Percentiles rank a stretch among this genome's conserved stretches.
phyloP scores from a whole-genome alignment of 2,113 vertebrate species.

The Cervus canadensis region DNA sequence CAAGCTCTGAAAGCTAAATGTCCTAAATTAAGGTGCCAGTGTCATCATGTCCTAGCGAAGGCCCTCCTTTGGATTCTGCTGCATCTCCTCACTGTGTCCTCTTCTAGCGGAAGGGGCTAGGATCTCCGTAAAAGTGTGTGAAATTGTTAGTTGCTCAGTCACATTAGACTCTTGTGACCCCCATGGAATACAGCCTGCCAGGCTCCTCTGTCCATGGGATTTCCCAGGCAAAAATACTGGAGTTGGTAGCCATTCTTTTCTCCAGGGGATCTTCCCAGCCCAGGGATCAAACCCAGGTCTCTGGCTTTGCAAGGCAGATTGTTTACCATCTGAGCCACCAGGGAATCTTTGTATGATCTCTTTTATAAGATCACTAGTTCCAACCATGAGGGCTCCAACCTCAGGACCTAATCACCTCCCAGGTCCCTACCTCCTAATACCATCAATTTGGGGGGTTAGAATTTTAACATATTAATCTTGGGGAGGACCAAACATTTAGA shows the following conservation, averaged over 20 bases:
- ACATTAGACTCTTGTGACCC: background rate
- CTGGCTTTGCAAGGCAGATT: accelerated
- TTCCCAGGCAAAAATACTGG: background rate
- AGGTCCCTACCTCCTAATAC: background rate
- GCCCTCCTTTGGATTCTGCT: background rate
- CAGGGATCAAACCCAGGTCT: background rate
- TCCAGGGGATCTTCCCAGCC: background rate
- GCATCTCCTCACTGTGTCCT: background rate
- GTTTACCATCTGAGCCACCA: background rate
- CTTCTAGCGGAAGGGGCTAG: too few relatives aligned
- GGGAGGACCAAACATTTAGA: background rate
- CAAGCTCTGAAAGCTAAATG: background rate
- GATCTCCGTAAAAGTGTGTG: background rate
- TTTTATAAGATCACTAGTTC: background rate
- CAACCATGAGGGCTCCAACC: background rate
- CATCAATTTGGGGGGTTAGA: background rate
- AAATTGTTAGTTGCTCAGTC: background rate
- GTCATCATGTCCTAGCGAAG: background rate
- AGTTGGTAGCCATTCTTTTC: background rate
- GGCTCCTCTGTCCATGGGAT: background rate
- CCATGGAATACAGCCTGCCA: background rate
- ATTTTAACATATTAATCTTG: background rate
- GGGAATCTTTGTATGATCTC: background rate
- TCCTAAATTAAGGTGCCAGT: background rate
- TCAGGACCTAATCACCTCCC: background rate